These are phyloP conservation scores for Macrobrachium nipponense DNA, from an alignment of 1,140 invertebrate genomes.

Conservation along the genomic window DNA sequence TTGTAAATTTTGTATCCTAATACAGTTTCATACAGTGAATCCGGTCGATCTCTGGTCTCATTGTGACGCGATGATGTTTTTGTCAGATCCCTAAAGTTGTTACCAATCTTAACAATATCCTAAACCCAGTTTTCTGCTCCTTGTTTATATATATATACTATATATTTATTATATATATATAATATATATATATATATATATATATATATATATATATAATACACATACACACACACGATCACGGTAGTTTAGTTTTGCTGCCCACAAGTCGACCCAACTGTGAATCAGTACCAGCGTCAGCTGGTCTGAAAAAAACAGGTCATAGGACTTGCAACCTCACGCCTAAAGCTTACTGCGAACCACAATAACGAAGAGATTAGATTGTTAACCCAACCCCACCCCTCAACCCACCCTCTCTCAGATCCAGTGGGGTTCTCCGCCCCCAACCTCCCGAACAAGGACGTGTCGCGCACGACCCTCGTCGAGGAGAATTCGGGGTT, in stretches of 20 bases:
- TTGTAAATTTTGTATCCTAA: too few relatives aligned
- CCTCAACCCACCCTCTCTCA: conserved; percentile 6
- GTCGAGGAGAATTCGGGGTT: conserved; percentile 45
- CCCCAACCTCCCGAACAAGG: conserved; percentile 62
- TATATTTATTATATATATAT: neutral
- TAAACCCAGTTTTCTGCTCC: too few relatives aligned
- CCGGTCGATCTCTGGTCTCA: too few relatives aligned
- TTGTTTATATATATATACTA: neutral
- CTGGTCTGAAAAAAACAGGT: too few relatives aligned
- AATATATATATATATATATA: neutral
- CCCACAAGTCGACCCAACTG: too few relatives aligned
- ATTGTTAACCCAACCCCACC: neutral
- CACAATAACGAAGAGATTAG: too few relatives aligned
- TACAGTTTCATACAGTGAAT: too few relatives aligned
- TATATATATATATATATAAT: conserved; percentile 1
- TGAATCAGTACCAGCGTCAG: too few relatives aligned
- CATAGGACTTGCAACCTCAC: too few relatives aligned
- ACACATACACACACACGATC: neutral
- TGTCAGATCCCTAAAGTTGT: too few relatives aligned
- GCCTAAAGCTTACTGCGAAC: neutral
- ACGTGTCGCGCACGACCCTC: conserved; percentile 55
- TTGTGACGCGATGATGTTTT: too few relatives aligned
- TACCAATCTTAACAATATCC: too few relatives aligned
- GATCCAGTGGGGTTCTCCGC: conserved; percentile 57
- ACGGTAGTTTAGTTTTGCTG: neutral